phyloP scores from a whole-genome alignment of 1,140 invertebrate genomes.

The Drosophila azteca region DNA sequence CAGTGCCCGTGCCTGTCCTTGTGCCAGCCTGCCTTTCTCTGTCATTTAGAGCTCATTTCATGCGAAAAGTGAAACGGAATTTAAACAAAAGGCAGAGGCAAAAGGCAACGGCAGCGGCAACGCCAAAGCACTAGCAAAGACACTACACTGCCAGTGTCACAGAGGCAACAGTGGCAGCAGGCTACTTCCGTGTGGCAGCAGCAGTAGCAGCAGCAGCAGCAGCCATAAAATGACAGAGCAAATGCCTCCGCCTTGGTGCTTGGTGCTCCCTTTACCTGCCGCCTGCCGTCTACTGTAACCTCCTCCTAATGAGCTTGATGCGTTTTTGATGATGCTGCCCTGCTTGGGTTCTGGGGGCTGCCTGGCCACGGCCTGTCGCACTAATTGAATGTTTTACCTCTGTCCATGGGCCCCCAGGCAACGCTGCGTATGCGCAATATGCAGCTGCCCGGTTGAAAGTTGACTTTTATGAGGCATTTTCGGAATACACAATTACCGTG shows the following conservation, averaged over 20 bases:
- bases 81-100: constrained; percentile 65
- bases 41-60: constrained; percentile 68
- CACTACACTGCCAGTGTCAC: no score
- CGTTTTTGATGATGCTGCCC: constrained; percentile 77
- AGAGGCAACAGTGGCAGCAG: constrained; percentile 21
- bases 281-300: neutral
- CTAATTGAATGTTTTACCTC: constrained; percentile 70
- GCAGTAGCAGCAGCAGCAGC: no score
- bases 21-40: constrained; percentile 33
- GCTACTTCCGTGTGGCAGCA: constrained; percentile 56
- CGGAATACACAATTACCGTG: constrained; percentile 61
- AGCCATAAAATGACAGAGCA: constrained; percentile 76
- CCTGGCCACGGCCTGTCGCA: constrained; percentile 7
- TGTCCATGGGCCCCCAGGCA: neutral
- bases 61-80: constrained; percentile 70
- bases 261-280: constrained; percentile 18
- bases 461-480: constrained; percentile 62
- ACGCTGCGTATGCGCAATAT: constrained; percentile 73
- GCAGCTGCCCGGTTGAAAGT: constrained; percentile 27
- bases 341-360: neutral
- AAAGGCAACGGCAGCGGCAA: constrained; percentile 14
- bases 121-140: constrained; percentile 6
- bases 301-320: constrained; percentile 72
- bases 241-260: constrained; percentile 46
- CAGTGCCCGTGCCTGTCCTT: constrained; percentile 12